Evolutionary conservation across 2,797 vertebrate species (phyloP).

Genomic region (Semaprochilodus insignis): DNA sequence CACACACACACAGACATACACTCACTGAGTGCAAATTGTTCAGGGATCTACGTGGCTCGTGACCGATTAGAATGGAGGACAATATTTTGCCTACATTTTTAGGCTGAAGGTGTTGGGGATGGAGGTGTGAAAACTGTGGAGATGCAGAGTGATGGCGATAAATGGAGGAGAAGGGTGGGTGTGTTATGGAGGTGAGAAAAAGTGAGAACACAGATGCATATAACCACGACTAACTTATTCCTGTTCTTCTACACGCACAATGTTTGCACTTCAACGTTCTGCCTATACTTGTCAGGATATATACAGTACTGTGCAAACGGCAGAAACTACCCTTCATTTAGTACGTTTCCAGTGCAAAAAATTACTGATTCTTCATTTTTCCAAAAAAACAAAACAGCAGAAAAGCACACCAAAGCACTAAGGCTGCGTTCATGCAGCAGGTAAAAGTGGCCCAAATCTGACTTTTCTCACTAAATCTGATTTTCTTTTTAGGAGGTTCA

Average conservation of each 20-base stretch:
- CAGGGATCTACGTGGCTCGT: constrained; percentile 49
- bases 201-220: constrained; percentile 46
- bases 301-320: no score
- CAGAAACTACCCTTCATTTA: no score
- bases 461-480: no score
- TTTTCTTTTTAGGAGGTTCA: no score
- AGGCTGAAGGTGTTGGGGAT: constrained; percentile 41
- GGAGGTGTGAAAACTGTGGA: constrained; percentile 55
- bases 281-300: background rate
- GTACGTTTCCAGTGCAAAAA: no score
- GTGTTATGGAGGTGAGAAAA: constrained; percentile 46
- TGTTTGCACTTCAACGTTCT: constrained; percentile 5
- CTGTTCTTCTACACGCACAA: constrained; percentile 18
- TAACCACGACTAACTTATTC: constrained; percentile 45
- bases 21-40: constrained; percentile 60
- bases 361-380: no score
- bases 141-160: constrained; percentile 46
- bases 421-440: no score
- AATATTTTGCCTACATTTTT: constrained; percentile 43
- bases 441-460: no score
- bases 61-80: constrained; percentile 35
- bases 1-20: background rate
- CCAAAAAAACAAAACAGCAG: no score
- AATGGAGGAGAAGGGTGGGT: constrained; percentile 42
- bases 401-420: no score